Conservation (phyloP, 2,113 vertebrate species). For the Zapornia atra region DNA sequence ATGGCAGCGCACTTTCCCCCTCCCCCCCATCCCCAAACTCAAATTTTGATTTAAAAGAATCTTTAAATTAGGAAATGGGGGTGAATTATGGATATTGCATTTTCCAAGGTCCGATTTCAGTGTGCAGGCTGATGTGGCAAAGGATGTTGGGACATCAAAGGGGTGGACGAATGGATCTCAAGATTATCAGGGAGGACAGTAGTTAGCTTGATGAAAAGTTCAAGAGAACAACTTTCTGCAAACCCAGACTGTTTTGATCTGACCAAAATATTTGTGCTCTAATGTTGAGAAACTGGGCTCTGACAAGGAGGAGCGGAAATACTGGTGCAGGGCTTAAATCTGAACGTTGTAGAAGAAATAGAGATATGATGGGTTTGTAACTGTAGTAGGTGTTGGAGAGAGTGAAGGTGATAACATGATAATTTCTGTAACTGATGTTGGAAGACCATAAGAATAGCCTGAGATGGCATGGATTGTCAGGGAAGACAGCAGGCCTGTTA, state of each 20-base stretch:
- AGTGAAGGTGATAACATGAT: background rate
- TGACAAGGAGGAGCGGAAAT: background rate
- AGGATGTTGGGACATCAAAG: background rate
- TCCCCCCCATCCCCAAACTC: background rate
- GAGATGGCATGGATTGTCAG: background rate
- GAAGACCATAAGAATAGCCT: background rate
- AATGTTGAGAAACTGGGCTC: background rate
- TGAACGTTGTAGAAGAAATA: background rate
- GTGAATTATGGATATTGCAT: background rate
- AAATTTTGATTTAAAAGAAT: background rate
- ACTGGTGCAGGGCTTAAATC: background rate
- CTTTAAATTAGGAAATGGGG: background rate
- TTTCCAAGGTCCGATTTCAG: background rate
- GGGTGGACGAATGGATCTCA: background rate
- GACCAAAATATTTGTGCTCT: background rate
- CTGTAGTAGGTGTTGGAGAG: background rate
- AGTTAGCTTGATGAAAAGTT: background rate
- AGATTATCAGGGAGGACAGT: background rate
- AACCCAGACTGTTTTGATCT: background rate
- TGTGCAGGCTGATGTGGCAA: background rate
- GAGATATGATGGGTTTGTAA: accelerated
- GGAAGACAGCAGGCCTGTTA: too few relatives aligned
- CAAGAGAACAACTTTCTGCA: background rate
- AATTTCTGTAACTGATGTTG: background rate
- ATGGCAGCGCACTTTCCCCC: background rate